These are phyloP conservation scores for Chironomus striatipennis DNA, from an alignment of 1,140 invertebrate species.

Conservation along the genomic window DNA sequence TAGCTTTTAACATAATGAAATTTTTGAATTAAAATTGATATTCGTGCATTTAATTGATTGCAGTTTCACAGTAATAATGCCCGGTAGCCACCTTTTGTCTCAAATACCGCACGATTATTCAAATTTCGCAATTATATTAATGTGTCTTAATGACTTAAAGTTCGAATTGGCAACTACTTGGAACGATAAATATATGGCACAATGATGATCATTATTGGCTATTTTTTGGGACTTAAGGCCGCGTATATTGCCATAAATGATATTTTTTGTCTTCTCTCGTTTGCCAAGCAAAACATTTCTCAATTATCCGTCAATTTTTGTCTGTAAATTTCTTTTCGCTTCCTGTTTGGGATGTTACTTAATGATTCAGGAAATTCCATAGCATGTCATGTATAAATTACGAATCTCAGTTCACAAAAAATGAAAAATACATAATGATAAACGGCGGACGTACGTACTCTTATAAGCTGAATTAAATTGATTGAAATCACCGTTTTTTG, in stretches of 20 bases:
- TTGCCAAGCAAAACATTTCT: not conserved
- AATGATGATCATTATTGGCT: slow-evolving; percentile 13
- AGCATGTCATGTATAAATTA: slow-evolving; percentile 2
- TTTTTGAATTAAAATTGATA: not conserved
- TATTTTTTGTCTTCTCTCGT: not conserved
- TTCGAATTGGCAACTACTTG: not conserved
- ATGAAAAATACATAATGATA: no score
- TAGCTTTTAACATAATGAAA: not conserved
- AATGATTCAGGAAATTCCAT: slow-evolving; percentile 23
- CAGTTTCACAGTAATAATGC: not conserved
- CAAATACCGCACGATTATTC: not conserved
- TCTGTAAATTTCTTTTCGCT: slow-evolving; percentile 18
- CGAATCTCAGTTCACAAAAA: no score
- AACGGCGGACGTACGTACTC: no score
- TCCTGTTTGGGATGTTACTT: not conserved
- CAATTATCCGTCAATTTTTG: slow-evolving; percentile 1
- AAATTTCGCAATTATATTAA: not conserved
- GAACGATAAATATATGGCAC: no score
- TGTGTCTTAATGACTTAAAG: not conserved
- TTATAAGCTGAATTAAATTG: no score
- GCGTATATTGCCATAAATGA: not conserved
- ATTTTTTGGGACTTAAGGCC: not conserved
- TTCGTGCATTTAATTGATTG: slow-evolving; percentile 13
- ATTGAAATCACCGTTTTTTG: not conserved
- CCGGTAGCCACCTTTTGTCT: not conserved